phyloP scores from a whole-genome alignment of 1,140 invertebrate species.

The Agraylea sexmaculata region DNA sequence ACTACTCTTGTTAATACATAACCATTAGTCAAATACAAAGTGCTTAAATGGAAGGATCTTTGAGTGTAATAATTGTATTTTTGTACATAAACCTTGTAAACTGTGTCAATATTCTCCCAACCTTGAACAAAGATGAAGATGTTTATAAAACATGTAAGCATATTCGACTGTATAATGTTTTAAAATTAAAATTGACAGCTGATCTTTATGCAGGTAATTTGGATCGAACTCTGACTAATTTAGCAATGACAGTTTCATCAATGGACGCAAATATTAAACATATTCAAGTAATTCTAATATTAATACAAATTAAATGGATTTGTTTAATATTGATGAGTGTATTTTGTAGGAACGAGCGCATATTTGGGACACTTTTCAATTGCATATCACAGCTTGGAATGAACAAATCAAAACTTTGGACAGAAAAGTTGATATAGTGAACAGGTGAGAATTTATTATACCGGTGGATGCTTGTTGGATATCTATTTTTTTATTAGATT shows the following conservation, averaged over 20 bases:
- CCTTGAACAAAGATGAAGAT: too few relatives aligned
- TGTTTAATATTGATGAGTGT: neutral
- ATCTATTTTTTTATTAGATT: too few relatives aligned
- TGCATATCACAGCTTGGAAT: conserved; percentile 37
- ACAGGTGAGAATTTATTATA: conserved; percentile 29
- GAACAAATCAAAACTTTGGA: conserved; percentile 38
- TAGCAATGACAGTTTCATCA: conserved; percentile 3
- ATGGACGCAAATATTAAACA: conserved; percentile 9
- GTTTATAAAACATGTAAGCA: too few relatives aligned
- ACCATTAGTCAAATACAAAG: too few relatives aligned
- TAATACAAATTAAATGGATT: conserved; percentile 1
- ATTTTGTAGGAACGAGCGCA: conserved; percentile 31
- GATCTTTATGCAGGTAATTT: conserved; percentile 10
- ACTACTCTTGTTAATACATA: too few relatives aligned
- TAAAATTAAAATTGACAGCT: too few relatives aligned
- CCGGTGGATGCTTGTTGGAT: too few relatives aligned
- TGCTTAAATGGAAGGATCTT: too few relatives aligned
- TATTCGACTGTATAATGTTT: too few relatives aligned
- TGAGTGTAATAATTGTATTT: too few relatives aligned
- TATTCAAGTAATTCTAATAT: conserved; percentile 11
- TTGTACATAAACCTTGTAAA: too few relatives aligned
- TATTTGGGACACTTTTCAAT: conserved; percentile 37
- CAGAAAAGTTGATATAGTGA: conserved; percentile 35
- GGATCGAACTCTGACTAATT: conserved; percentile 14
- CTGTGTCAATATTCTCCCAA: too few relatives aligned